Evolutionary conservation across 2,888 invertebrate species (phyloP), one percentile per base, ranked within the genome.

Genomic region (Parnassius glacialis): DNA sequence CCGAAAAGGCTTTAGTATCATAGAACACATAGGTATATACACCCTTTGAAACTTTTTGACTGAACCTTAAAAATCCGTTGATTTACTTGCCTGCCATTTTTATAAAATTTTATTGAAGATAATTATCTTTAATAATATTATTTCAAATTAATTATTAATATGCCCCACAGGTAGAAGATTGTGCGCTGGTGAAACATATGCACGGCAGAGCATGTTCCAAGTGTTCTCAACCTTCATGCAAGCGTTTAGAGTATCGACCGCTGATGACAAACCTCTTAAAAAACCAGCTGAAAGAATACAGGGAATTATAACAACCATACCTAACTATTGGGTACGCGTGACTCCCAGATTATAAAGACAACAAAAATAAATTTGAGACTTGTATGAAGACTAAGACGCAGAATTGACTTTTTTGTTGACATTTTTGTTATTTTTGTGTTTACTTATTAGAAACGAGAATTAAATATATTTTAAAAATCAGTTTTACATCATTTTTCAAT

Each of bases 121-220:
- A 12, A n/a, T 12, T 11, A 12, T 45, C n/a, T 45, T 45, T 5
- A 45, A 10, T 2, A 48, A 13, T 48, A 10, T 3, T 48, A 7
- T 52, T 41, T 34, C 7, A 34, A 34, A 34, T 34, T 34, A 34
- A 7, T 34, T 34, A 34, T 5, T 34, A 34, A 34, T 34, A 34
- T 34, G 7, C 7, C 25, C 75, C 74, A 0, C 78, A 93, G 95
- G 95, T 0, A 93, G 93, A 68, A 89, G 95, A 42, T 80, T 95
- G 0, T 95, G 95, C 72, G 93, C 94, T 0, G 95, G 95, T 0
- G 95, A 95, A 78, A 95, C 95, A 0, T 94, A 93, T 74, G 93
- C 95, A 0, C 88, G 95, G 1, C 94, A 94, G 67, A 87, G 92
- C 68, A 84, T 95, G 77, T 95, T 95, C 76, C 89, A 93, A 65